Base-by-base conservation (phyloP, 2,888 invertebrate species). In the Micropterix aruncella region DNA sequence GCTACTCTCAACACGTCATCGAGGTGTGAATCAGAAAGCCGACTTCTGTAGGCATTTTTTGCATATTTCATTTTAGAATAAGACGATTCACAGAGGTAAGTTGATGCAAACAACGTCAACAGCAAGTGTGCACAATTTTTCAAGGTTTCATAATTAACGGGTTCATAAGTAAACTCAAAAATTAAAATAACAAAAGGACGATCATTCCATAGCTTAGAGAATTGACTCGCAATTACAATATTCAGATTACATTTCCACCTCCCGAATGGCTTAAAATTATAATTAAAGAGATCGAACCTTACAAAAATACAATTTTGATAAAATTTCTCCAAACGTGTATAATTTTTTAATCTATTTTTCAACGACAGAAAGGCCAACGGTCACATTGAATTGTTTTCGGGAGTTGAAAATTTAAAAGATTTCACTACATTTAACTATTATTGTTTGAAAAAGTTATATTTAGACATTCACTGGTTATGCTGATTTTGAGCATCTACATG, bases 251-350 rank as follows among this genome's bases (percentile, higher is more conserved):
- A 27, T 7, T 27, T 27, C 5, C 27, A 7, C 12, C 12, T 27
- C 27, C 27, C 27, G 12, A 27, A 27, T 27, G 12, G 12, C 27
- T 44, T 48, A 18, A 40, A 49, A 45, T 43, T 49, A 48, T 45
- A 45, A 46, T 44, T 46, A 47, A 50, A 42, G 50, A 50, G 50
- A 50, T 50, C 50, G 49, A 47, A 41, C 45, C 42, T 42, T 49
- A 45, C 46, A 49, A 43, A 50, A 49, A 49, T 48, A 44, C 45
- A 48, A 47, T 43, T 44, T 48, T 46, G 40, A 50, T 46, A 45
- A 45, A 47, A 45, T 47, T 45, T 46, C 42, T 46, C 44, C 41
- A 49, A 44, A 42, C 38, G 45, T 44, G 42, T 40, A 39, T 47
- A 42, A 46, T 44, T 16, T 40, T 40, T 16, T 16, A 16, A 16